Conservation (phyloP, 2,888 invertebrate species). For the Plemyria rubiginata region DNA sequence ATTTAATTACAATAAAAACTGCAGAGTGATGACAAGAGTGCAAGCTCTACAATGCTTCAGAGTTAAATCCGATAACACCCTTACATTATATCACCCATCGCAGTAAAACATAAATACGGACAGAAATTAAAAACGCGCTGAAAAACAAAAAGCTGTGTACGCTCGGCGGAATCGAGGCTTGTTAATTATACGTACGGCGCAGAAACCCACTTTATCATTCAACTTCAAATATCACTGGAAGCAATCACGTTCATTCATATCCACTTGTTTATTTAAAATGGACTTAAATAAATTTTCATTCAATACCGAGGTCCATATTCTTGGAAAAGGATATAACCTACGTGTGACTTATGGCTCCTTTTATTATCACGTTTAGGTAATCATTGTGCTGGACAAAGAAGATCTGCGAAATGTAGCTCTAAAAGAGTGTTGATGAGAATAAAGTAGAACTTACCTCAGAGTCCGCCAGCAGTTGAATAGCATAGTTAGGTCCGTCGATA, state of each 20-base stretch:
- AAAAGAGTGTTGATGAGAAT: too few relatives aligned
- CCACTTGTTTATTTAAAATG: conserved; percentile 17
- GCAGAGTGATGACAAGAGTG: too few relatives aligned
- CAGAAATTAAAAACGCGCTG: neutral
- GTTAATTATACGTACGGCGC: neutral
- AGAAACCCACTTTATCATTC: neutral
- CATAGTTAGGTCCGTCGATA: conserved; percentile 91
- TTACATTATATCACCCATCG: too few relatives aligned
- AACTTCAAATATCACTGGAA: conserved; percentile 18
- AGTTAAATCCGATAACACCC: too few relatives aligned
- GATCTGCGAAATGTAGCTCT: too few relatives aligned
- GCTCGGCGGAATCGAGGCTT: neutral
- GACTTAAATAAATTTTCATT: conserved; percentile 22
- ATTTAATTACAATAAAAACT: too few relatives aligned
- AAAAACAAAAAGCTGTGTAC: conserved; percentile 1
- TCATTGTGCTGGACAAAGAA: too few relatives aligned
- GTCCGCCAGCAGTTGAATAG: conserved; percentile 85
- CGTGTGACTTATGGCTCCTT: neutral
- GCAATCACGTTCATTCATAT: conserved; percentile 29
- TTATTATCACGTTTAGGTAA: too few relatives aligned
- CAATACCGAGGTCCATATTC: conserved; percentile 13
- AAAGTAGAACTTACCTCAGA: conserved; percentile 76
- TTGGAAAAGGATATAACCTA: neutral
- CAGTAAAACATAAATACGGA: too few relatives aligned
- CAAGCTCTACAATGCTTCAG: too few relatives aligned